Conservation (phyloP, 2,113 vertebrate genomes). For the Reinhardtius hippoglossoides region DNA sequence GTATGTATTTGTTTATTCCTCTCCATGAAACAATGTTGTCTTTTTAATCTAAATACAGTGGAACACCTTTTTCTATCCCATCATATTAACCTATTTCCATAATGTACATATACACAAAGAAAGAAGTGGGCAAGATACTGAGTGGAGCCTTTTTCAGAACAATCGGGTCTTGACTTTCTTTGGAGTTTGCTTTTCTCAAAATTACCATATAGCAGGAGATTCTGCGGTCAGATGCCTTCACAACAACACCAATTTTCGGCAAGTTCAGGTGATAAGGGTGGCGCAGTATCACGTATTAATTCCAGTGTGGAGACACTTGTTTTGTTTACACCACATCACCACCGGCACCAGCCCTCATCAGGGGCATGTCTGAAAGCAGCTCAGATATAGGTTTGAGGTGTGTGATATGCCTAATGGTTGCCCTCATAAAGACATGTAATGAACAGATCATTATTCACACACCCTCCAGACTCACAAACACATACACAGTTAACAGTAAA, state of each 20-base stretch:
- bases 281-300: too few relatives aligned
- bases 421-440: conserved; percentile 18
- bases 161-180: too few relatives aligned
- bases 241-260: too few relatives aligned
- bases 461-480: conserved; percentile 23
- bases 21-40: neutral
- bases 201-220: too few relatives aligned
- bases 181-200: too few relatives aligned
- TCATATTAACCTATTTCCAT: neutral
- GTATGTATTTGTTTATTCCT: neutral
- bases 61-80: neutral
- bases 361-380: too few relatives aligned
- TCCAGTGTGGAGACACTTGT: too few relatives aligned
- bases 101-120: neutral
- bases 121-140: neutral
- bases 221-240: too few relatives aligned
- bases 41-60: neutral
- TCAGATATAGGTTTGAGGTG: neutral
- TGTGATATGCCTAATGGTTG: neutral
- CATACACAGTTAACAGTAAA: conserved; percentile 52
- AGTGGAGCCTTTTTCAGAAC: too few relatives aligned
- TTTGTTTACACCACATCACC: too few relatives aligned
- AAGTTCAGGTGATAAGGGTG: too few relatives aligned
- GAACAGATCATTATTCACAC: conserved; percentile 23
- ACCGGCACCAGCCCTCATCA: too few relatives aligned